Base-by-base conservation (phyloP, 2,113 vertebrate genomes). In the Neoarius graeffei region DNA sequence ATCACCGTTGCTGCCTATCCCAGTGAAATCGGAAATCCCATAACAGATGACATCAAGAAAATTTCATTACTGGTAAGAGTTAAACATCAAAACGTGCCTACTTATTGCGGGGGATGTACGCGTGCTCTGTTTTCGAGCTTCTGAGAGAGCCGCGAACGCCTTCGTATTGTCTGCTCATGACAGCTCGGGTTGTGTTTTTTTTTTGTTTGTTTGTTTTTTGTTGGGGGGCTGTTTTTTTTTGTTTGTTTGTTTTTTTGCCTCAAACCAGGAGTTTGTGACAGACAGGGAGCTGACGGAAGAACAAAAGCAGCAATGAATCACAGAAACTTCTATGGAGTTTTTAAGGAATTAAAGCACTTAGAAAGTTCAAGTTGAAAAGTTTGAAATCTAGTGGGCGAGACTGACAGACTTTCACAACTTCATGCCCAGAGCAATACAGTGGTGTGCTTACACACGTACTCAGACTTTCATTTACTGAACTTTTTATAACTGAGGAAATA, bases 1-100 rank as follows among this genome's bases (percentile, higher is more conserved):
- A 94, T 95, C 91, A 94, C 94, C 67, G 93, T 96, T 91, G 94
- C 92, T 92, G 94, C 94, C 84, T 91, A 94, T 93, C 94, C 95
- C 89, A 93, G 92, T 93, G 94, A 92, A 93, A 93, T 95, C 93
- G 93, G 93, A 94, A 95, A 93, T 91, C 94, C 94, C 90, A 94
- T 96, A 91, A 95, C 95, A 87, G 94, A 96, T 95, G 95, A 96
- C 94, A 95, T 95, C 92, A 89, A 88, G 19, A 92, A 91, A 91
- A 93, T 96, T 88, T 93, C 92, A 85, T 15, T 93, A 91, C 91
- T 96, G 95, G 95, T 96, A 94, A 95, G 94, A n/a, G 30, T 23
- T 23, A 15, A 52, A 66, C 60, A 9, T 48, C 71, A 74, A 59
- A 48, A 11, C 64, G 60, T 50, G 48, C 54, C 74, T 27, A 11